These are phyloP conservation scores for Epinotia brunnichana DNA, from an alignment of 2,888 invertebrate genomes.

Conservation along the genomic window DNA sequence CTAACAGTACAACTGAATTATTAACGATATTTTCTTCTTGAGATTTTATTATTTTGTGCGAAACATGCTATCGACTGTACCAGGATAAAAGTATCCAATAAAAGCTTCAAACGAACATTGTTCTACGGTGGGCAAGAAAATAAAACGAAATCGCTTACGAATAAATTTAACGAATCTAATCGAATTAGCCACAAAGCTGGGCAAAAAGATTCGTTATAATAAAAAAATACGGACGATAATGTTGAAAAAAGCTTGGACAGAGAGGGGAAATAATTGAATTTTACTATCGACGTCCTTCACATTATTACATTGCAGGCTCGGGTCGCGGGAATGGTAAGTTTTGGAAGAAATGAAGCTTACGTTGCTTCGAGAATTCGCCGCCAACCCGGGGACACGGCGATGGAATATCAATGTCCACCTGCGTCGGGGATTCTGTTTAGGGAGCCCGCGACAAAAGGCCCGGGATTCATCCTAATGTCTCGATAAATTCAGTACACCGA, in stretches of 20 bases:
- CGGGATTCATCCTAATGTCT: conserved; percentile 53
- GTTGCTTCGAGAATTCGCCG: conserved; percentile 55
- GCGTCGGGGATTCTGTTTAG: conserved; percentile 55
- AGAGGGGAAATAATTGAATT: conserved; percentile 64
- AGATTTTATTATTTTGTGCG: not conserved
- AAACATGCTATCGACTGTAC: not conserved
- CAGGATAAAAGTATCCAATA: conserved; percentile 9
- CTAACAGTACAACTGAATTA: not conserved
- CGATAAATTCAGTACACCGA: conserved; percentile 49
- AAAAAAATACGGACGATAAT: conserved; percentile 51
- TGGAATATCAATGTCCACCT: conserved; percentile 65
- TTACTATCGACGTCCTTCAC: conserved; percentile 59
- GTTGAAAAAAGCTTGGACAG: conserved; percentile 49
- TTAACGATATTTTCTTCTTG: not conserved
- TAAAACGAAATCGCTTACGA: conserved; percentile 29
- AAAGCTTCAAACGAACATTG: conserved; percentile 5
- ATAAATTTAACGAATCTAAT: conserved; percentile 49
- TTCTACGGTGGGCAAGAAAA: conserved; percentile 13
- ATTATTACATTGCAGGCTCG: conserved; percentile 61
- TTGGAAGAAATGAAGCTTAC: conserved; percentile 56
- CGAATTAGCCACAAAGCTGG: conserved; percentile 53
- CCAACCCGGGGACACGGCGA: conserved; percentile 54
- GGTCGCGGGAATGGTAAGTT: conserved; percentile 55
- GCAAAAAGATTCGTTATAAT: conserved; percentile 54
- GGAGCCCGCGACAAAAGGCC: conserved; percentile 52